Evolutionary conservation across 2,888 invertebrate genomes (phyloP), one percentile per base, ranked within the genome.

Genomic region (Capitulum mitella): DNA sequence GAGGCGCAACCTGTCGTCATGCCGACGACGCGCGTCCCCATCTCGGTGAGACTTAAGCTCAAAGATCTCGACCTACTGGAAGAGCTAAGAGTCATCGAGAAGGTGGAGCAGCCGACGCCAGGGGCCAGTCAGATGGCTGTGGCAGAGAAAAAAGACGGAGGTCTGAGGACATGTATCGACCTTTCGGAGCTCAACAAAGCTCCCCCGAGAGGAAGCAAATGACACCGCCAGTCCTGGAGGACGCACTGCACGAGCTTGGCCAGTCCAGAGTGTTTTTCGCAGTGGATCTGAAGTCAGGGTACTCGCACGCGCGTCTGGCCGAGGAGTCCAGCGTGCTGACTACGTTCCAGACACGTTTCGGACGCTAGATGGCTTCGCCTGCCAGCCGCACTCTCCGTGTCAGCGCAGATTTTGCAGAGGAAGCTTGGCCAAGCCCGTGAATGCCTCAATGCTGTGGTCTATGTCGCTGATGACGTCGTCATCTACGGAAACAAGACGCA

Each of bases 381-480:
- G 34, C 78, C 54, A n/a, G 58, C 58, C 58, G 78, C 61, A 37
- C 22, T 78, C 29, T 37, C 40, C 34, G 78, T 78, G 16, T 78
- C 78, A 12, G 34, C 29, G 16, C 61, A 78, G 51, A 78, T 78
- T n/a, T 78, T 78, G n/a, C 78, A 78, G 43, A 78, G 58, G 61
- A 58, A 43, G 51, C 58, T 78, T 6, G 32, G 3, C 3, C 29
- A 58, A 32, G 43, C 37, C 6, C 34, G 58, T 37, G 54, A 32
- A 32, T 58, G 37, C 61, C 3, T 58, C 26, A 29, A 29, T 5
- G 61, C 29, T 58, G 78, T 54, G 40, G 58, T 78, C 34, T 78
- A n/a, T 37, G 51, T 78, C 26, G 58, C 78, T 54, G 58, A 58
- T 78, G 78, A 78, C 58, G 32, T 78, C 26, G 22, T 51, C 26